These are phyloP conservation scores for Parthenolecanium corni DNA, from an alignment of 2,888 invertebrate species.

Conservation along the genomic window DNA sequence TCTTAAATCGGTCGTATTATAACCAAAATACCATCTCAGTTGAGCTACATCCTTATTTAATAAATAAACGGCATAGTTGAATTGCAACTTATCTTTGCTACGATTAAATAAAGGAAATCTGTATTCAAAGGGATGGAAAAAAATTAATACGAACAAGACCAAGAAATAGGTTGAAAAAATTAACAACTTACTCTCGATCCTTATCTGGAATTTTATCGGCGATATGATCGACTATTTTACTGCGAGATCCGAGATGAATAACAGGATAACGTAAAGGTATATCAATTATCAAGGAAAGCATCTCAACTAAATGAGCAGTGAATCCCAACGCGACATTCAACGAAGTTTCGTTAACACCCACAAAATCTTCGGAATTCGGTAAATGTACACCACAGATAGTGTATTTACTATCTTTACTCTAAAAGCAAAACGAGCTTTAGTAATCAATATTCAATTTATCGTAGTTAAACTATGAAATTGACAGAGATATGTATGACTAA, in stretches of 20 bases:
- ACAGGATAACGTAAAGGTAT: constrained; percentile 78
- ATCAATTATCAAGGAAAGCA: constrained; percentile 70
- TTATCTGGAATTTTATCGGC: constrained; percentile 54
- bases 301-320: constrained; percentile 67
- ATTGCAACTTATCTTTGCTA: constrained; percentile 64
- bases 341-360: constrained; percentile 53
- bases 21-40: constrained; percentile 61
- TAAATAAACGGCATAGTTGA: constrained; percentile 81
- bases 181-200: constrained; percentile 49
- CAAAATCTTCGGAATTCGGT: constrained; percentile 55
- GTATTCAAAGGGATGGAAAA: constrained; percentile 23
- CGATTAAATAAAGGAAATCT: constrained; percentile 76
- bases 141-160: constrained; percentile 4
- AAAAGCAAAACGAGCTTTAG: constrained; percentile 27
- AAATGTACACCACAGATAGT: constrained; percentile 56
- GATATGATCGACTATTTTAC: constrained; percentile 67
- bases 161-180: constrained; percentile 7
- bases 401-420: constrained; percentile 45
- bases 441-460: too few relatives aligned
- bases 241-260: constrained; percentile 66
- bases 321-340: constrained; percentile 79
- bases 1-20: constrained; percentile 60
- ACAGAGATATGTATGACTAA: too few relatives aligned
- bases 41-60: constrained; percentile 92
- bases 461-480: background rate